Evolutionary conservation across 1,140 invertebrate genomes (phyloP).

Genomic region (Harlomillsia oculata): DNA sequence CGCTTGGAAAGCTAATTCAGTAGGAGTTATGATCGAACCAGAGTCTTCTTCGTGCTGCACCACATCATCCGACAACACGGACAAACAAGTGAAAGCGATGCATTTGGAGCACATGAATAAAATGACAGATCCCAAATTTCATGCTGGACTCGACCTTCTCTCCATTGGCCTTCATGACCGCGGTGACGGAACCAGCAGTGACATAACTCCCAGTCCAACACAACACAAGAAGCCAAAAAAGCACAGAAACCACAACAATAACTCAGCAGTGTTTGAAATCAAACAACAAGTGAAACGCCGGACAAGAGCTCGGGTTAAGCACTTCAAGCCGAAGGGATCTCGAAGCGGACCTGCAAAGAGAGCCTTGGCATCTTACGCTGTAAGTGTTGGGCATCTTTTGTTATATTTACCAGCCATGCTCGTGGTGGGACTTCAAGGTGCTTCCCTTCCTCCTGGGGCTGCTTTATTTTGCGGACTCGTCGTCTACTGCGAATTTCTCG

Average conservation of each 20-base stretch:
- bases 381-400: slow-evolving; percentile 37
- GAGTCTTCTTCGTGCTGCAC: too few species aligned
- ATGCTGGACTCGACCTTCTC: too few species aligned
- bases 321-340: slow-evolving; percentile 19
- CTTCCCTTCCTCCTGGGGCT: slow-evolving; percentile 35
- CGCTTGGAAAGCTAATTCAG: too few species aligned
- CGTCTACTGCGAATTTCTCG: slow-evolving; percentile 39
- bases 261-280: background rate
- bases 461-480: slow-evolving; percentile 36
- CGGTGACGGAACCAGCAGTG: background rate
- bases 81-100: too few species aligned
- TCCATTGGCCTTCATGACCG: too few species aligned
- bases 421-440: slow-evolving; percentile 33
- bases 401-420: slow-evolving; percentile 38
- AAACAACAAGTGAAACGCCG: slow-evolving; percentile 9
- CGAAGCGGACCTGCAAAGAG: slow-evolving; percentile 29
- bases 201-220: background rate
- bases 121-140: too few species aligned
- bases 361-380: slow-evolving; percentile 36
- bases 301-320: slow-evolving; percentile 19
- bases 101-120: too few species aligned
- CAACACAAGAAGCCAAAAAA: background rate
- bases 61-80: too few species aligned
- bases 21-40: too few species aligned
- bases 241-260: background rate